Evolutionary conservation across 2,797 vertebrate species (phyloP), one percentile per base, ranked within the genome.

Genomic region (Leptoclinus maculatus): DNA sequence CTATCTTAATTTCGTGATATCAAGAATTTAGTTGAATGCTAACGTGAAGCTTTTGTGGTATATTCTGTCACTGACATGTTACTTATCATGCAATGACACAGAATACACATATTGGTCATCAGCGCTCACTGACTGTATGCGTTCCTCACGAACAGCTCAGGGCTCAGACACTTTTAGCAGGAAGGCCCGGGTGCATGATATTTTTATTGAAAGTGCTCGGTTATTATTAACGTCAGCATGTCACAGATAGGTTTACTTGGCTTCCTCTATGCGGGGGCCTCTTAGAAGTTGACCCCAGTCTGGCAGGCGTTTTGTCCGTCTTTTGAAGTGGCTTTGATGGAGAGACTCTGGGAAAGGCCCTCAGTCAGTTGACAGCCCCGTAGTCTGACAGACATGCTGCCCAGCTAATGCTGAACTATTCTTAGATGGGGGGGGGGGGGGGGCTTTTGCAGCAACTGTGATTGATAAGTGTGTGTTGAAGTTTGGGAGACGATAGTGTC

Each of bases 291-390:
- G 66, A 82, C 76, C 88, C 58, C 49, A 49, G 76, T 70, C 64
- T 67, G 71, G 74, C 66, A 78, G 86, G 68, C 74, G 71, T 63
- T 73, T 84, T 80, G 66, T 58, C 57, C 58, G 2, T 82, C 81
- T 80, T 88, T 80, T 77, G 69, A 90, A 82, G 77, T 64, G 74
- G 72, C 56, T 81, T 76, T 78, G 78, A 72, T 65, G 80, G 76
- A 77, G 79, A 75, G 71, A 74, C 60, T 85, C 71, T 86, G 73
- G 58, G 75, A 87, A 14, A 77, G 78, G 27, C 58, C 58, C 62
- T 71, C 16, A 19, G 66, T 74, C 53, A 68, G 60, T 41, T 80
- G 66, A 88, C 83, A 78, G 80, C 43, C 57, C 62, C 54, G 45
- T 27, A 76, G 64, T 69, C 72, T 70, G 67, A 69, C 74, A 80